Base-by-base conservation (phyloP, 1,140 invertebrate genomes). In the Macrotrachela quadricornifera region DNA sequence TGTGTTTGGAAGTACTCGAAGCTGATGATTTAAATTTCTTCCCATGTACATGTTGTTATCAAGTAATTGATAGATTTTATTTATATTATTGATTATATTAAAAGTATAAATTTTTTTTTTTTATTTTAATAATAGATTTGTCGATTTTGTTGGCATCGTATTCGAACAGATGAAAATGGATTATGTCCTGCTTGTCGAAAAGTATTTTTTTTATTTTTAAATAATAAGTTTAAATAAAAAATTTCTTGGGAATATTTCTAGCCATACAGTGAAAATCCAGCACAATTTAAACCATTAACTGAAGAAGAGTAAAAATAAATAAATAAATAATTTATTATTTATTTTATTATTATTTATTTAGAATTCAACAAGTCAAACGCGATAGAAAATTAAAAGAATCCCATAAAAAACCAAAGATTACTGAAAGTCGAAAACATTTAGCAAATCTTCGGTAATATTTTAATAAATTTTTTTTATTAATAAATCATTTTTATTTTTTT, bases 101-200 rank as follows among this genome's bases (percentile, higher is more conserved):
- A 2, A 30, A 30, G n/a, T n/a, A 30, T 2, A 30, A 30, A 30
- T 21, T 53, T 74, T 75, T 15, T 17, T 3, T 15, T 3, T 44
- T 15, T n/a, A n/a, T 21, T 53, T 74, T 75, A 16, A 51, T 74
- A 74, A n/a, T 64, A 90, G 83, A 95, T 97, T 70, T 99, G 92
- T 71, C 78, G 91, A 63, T 99, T 99, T 74, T 99, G 94, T 73
- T 99, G 94, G 94, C 91, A 97, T 75, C 81, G 91, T 65, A 91
- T 99, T 69, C 77, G 88, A 65, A 94, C 88, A 62, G 88, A 96
- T 71, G 91, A 96, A 72, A 96, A 96, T 76, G 90, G 91, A 48
- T 74, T 96, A 47, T 99, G 94, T 75, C 94, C 94, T 47, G 92
- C 92, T 43, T 99, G 94, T 76, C 79, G 92, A 63, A 92, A 94